A percentile compares a stretch with the other conserved stretches of the same genome.
Conservation (phyloP, 1,140 invertebrate genomes). For the Hyles vespertilio region DNA sequence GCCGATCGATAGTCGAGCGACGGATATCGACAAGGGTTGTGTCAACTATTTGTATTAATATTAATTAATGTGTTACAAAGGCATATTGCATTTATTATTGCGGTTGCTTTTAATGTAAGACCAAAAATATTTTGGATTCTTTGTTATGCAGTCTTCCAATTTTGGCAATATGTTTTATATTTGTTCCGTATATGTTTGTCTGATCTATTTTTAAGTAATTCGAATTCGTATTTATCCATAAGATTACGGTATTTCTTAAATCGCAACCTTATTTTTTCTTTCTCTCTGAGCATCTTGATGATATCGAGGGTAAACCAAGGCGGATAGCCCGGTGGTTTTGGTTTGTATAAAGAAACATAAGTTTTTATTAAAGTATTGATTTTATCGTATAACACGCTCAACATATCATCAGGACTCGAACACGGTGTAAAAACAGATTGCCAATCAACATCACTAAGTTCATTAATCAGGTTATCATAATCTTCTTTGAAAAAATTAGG, state of each 20-base stretch:
- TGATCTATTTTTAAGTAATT: background rate
- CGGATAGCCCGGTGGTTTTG: background rate
- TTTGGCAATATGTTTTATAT: conserved; percentile 11
- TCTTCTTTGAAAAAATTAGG: background rate
- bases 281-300: background rate
- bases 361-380: background rate
- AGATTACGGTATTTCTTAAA: background rate
- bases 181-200: background rate
- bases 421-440: background rate
- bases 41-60: too few relatives aligned
- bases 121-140: conserved; percentile 22
- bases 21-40: too few relatives aligned
- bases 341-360: background rate
- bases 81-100: background rate
- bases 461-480: background rate
- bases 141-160: conserved; percentile 9
- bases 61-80: too few relatives aligned
- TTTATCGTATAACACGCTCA: background rate
- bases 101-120: conserved; percentile 17
- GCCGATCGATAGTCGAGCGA: too few relatives aligned
- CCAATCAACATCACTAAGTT: background rate
- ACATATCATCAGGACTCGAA: background rate
- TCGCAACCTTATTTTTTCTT: background rate
- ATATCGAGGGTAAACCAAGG: background rate
- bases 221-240: background rate